These are phyloP conservation scores for Phalacrocorax brasilianus DNA, from an alignment of 2,113 vertebrate species.

Conservation along the genomic window DNA sequence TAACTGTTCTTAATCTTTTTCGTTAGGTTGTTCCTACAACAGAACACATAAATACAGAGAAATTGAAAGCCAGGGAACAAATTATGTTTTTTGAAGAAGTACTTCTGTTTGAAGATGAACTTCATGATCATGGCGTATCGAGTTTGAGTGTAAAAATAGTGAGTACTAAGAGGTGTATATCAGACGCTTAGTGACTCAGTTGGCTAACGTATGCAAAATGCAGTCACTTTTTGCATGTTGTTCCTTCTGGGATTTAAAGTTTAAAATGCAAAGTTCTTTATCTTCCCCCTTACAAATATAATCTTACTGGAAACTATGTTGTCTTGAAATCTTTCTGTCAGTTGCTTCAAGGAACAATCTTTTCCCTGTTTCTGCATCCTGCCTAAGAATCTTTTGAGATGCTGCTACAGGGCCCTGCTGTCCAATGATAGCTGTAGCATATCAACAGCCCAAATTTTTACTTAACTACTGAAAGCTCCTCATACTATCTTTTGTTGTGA, in stretches of 20 bases:
- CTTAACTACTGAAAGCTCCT: neutral
- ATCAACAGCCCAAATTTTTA: neutral
- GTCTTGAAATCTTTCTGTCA: neutral
- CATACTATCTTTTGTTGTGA: rapidly evolving
- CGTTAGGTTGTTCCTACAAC: constrained; percentile 84
- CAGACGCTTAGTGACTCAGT: neutral
- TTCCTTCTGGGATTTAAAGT: neutral
- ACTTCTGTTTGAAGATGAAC: constrained; percentile 94
- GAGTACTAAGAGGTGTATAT: constrained; percentile 57
- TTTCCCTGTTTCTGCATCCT: neutral
- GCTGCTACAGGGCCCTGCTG: neutral
- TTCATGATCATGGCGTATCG: constrained; percentile 97
- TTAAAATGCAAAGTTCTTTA: neutral
- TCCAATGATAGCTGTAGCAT: neutral
- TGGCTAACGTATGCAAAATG: neutral
- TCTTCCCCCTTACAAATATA: neutral
- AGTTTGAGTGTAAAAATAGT: constrained; percentile 95
- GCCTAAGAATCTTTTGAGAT: neutral
- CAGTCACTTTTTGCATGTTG: neutral
- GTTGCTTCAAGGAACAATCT: neutral
- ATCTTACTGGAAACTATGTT: neutral
- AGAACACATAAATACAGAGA: constrained; percentile 93
- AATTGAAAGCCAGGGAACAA: constrained; percentile 92
- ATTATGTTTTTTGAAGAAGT: constrained; percentile 98
- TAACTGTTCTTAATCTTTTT: neutral